Conservation (phyloP, 1,140 invertebrate species). For the Apis cerana region DNA sequence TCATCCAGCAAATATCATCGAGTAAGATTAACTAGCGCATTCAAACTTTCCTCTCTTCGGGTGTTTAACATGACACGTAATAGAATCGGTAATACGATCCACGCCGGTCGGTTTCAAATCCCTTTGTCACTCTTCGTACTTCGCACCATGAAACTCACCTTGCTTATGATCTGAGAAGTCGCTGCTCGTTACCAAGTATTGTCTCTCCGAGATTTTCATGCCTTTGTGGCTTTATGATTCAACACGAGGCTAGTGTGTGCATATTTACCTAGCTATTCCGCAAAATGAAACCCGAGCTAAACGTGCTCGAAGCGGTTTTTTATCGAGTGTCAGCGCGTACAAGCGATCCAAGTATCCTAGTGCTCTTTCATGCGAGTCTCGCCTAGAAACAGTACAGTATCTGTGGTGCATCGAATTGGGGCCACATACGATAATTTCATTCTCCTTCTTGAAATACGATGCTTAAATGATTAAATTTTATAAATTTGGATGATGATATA, state of each 20-base stretch:
- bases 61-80: background rate
- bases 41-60: background rate
- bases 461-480: too few relatives aligned
- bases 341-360: constrained; percentile 13
- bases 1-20: background rate
- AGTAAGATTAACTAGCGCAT: background rate
- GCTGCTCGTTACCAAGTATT: constrained; percentile 53
- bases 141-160: constrained; percentile 39
- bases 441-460: too few relatives aligned
- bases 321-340: constrained; percentile 26
- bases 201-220: constrained; percentile 36
- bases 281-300: constrained; percentile 53
- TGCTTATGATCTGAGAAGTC: constrained; percentile 42
- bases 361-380: constrained; percentile 27
- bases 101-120: constrained; percentile 18
- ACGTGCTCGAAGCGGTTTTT: constrained; percentile 28
- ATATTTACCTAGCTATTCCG: constrained; percentile 48
- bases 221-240: constrained; percentile 54
- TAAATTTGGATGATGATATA: too few relatives aligned
- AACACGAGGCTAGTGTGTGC: constrained; percentile 34
- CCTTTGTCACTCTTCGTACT: constrained; percentile 34
- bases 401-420: background rate
- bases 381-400: background rate
- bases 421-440: too few relatives aligned
- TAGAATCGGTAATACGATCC: constrained; percentile 55